phyloP scores from a whole-genome alignment of 2,113 vertebrate genomes.

The Corydoras sp. region DNA sequence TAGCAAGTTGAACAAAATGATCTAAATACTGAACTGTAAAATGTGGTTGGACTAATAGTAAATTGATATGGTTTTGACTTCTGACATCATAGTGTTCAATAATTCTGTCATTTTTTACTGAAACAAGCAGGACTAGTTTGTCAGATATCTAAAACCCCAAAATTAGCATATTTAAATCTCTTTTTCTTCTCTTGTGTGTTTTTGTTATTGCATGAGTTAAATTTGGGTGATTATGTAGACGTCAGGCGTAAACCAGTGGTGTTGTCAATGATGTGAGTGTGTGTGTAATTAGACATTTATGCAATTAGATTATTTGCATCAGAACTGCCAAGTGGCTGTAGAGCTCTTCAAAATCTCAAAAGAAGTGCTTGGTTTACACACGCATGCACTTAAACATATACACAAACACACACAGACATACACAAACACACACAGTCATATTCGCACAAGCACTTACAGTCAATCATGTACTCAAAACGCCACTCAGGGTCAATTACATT shows the following conservation, averaged over 20 bases:
- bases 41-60: too few relatives aligned
- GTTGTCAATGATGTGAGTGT: background rate
- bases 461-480: slow-evolving; percentile 35
- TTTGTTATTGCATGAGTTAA: too few relatives aligned
- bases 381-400: slow-evolving; percentile 2
- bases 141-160: too few relatives aligned
- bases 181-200: too few relatives aligned
- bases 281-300: slow-evolving; percentile 19
- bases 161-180: too few relatives aligned
- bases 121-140: too few relatives aligned
- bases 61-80: too few relatives aligned
- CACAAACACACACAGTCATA: slow-evolving; percentile 26
- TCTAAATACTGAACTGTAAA: too few relatives aligned
- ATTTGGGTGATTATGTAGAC: too few relatives aligned
- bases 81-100: too few relatives aligned
- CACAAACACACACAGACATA: slow-evolving; percentile 22
- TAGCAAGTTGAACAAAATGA: too few relatives aligned
- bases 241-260: background rate
- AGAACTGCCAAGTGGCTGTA: slow-evolving; percentile 20
- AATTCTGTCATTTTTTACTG: too few relatives aligned
- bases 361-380: background rate
- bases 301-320: slow-evolving; percentile 28
- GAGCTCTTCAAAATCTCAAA: slow-evolving; percentile 7
- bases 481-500: slow-evolving; percentile 14
- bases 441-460: slow-evolving; percentile 13